Evolutionary conservation across 2,888 invertebrate genomes (phyloP).

Genomic region (Catotricha subobsoleta): DNA sequence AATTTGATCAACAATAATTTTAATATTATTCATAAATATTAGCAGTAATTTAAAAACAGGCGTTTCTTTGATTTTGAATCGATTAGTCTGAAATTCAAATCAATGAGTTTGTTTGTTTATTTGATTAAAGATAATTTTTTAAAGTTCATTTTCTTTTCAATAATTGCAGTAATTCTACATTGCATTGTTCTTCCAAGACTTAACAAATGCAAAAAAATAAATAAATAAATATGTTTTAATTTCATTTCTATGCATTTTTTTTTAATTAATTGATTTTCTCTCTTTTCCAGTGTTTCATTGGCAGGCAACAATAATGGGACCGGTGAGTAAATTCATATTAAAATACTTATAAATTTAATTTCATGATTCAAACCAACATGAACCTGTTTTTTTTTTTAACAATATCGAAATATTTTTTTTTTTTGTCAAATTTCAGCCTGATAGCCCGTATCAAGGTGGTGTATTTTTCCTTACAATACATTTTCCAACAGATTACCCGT

Average conservation of each 20-base stretch:
- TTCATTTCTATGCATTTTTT: background rate
- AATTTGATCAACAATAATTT: no score
- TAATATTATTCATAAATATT: no score
- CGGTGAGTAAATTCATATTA: conserved; percentile 53
- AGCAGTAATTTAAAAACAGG: no score
- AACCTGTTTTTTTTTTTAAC: background rate
- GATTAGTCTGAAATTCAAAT: no score
- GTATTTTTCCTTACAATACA: conserved; percentile 99
- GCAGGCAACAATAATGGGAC: conserved; percentile 99
- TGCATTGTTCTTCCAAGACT: no score
- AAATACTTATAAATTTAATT: background rate
- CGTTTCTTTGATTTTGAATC: no score
- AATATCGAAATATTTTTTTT: conserved; percentile 2
- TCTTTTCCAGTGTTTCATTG: conserved; percentile 92
- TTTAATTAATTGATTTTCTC: no score
- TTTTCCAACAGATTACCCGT: conserved; percentile 99
- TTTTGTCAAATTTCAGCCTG: conserved; percentile 53
- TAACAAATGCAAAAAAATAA: background rate
- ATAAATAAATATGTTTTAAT: background rate
- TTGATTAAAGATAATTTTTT: background rate
- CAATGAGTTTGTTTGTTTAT: background rate
- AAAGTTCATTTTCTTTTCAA: background rate
- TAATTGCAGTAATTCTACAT: background rate
- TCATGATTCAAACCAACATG: background rate
- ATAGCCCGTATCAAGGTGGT: conserved; percentile 99